Percentiles rank a stretch among this genome's conserved stretches.
Conservation (phyloP, 2,113 vertebrate species). For the Nymphicus hollandicus region DNA sequence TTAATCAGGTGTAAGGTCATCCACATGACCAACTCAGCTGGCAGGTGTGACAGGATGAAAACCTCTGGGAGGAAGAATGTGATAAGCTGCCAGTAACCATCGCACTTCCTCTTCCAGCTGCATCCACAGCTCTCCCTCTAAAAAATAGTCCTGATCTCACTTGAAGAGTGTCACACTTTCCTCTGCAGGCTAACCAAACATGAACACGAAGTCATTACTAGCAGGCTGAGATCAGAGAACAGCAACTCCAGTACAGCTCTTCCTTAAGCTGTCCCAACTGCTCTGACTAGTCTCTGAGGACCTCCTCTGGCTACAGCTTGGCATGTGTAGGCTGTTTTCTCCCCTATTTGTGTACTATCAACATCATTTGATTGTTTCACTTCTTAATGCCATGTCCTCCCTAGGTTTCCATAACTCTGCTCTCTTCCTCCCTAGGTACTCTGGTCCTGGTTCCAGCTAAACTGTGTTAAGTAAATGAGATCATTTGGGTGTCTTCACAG, state of each 20-base stretch:
- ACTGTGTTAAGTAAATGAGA: neutral
- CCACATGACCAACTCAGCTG: neutral
- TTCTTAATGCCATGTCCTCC: neutral
- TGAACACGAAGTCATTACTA: neutral
- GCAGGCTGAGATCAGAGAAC: neutral
- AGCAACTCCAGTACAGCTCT: neutral
- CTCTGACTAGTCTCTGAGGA: conserved; percentile 4
- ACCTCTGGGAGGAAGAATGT: conserved; percentile 39
- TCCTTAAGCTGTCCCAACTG: neutral
- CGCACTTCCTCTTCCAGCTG: neutral
- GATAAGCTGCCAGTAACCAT: conserved; percentile 3
- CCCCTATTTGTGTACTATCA: neutral
- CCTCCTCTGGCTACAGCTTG: neutral
- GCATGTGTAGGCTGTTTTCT: neutral
- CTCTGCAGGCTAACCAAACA: neutral
- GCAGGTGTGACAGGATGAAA: conserved; percentile 1
- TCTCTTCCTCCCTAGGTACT: neutral
- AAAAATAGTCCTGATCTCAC: neutral
- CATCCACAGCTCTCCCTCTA: neutral
- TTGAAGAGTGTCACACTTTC: neutral
- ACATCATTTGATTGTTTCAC: neutral
- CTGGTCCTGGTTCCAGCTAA: neutral
- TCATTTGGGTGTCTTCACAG: neutral
- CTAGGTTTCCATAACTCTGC: neutral
- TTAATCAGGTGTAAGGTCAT: conserved; percentile 34